Evolutionary conservation across 2,113 vertebrate genomes (phyloP), one percentile per base, ranked within the genome.

Genomic region (Anolis sagrei): DNA sequence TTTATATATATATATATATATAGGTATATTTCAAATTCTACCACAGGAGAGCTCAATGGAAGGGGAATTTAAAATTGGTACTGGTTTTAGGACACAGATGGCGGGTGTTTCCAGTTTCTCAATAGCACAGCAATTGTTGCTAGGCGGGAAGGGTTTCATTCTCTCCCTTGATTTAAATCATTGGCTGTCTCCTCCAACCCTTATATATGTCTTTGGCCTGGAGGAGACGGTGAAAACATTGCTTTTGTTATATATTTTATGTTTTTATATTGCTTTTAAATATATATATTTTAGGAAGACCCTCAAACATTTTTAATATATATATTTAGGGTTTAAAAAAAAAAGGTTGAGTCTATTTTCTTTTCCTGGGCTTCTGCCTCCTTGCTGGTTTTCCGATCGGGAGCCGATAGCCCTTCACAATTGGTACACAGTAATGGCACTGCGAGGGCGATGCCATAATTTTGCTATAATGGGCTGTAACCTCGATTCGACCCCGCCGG

Each of bases 391-490:
- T 93, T 85, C 82, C 91, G 92, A 93, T 92, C 88, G 91, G 92
- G 92, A 93, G 89, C 92, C 92, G 93, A 93, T 91, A 92, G 93
- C 90, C 88, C 54, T 91, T 93, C 91, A 93, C 94, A 94, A 94
- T 94, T 93, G 94, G 92, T 93, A 94, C 93, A 91, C 94, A 95
- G 93, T 95, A 94, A 96, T 96, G 97, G 97, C 96, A 97, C 96
- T 96, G 93, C 89, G 95, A 94, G 95, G 94, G 95, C 95, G 94
- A 96, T 95, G 95, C 93, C 94, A 96, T 95, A 94, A 95, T 95
- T 93, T 96, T 97, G 96, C 97, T 96, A 97, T 97, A 97, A 97
- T 97, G 97, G 95, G 96, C 97, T 96, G 97, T 99, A 98, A 98
- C 98, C 98, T 97, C 96, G 91, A 94, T 94, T 96, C 98, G 97